Evolutionary conservation across 1,140 invertebrate species (phyloP).

Genomic region (Plectrocnemia conspersa): DNA sequence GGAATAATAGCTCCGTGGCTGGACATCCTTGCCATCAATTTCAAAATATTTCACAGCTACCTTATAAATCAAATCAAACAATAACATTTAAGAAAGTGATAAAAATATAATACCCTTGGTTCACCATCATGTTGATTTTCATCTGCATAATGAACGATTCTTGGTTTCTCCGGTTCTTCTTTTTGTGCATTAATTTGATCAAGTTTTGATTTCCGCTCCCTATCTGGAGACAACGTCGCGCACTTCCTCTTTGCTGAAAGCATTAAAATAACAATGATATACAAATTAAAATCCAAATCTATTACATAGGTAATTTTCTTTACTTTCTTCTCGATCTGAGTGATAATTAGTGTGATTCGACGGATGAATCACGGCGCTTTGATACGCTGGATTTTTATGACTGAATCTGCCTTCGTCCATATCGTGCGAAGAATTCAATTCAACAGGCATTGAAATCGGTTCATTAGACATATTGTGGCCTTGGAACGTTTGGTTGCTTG

Average conservation of each 20-base stretch:
- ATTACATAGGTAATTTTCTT: conserved; percentile 3
- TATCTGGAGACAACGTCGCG: conserved; percentile 64
- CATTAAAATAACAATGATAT: conserved; percentile 3
- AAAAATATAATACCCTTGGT: conserved; percentile 49
- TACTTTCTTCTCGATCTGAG: conserved; percentile 46
- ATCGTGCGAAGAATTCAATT: conserved; percentile 40
- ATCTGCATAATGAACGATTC: conserved; percentile 44
- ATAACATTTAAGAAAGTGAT: no score
- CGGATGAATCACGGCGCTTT: conserved; percentile 62
- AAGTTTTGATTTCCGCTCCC: conserved; percentile 46
- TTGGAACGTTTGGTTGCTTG: conserved; percentile 32
- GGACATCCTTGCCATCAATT: no score
- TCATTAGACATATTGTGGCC: conserved; percentile 41
- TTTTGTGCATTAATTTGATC: conserved; percentile 36
- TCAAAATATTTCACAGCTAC: no score
- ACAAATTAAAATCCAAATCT: conserved; percentile 3
- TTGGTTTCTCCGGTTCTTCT: conserved; percentile 43
- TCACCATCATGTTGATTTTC: conserved; percentile 41
- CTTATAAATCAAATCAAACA: no score
- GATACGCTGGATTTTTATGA: conserved; percentile 68
- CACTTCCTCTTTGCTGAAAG: conserved; percentile 61
- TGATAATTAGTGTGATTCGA: conserved; percentile 38
- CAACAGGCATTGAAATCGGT: conserved; percentile 50
- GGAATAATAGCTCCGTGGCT: no score
- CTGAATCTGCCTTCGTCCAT: conserved; percentile 55